These are phyloP conservation scores for Apamea anceps DNA, from an alignment of 2,888 invertebrate genomes.

Conservation along the genomic window DNA sequence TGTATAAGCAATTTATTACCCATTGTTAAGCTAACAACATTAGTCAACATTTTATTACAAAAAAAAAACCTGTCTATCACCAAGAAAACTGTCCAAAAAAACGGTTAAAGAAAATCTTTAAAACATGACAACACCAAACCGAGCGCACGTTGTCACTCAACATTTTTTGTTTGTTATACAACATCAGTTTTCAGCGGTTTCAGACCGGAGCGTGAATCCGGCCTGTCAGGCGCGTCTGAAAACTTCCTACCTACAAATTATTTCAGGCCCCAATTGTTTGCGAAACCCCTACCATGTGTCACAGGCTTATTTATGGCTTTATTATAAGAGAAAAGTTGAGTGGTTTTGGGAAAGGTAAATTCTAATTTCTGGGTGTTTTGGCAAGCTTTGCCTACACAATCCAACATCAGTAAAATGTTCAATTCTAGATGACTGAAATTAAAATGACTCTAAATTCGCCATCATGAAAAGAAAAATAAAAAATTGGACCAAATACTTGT, in stretches of 20 bases:
- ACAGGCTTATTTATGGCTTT: conserved; percentile 39
- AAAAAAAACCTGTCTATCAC: neutral
- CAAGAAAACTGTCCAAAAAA: neutral
- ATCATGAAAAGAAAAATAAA: neutral
- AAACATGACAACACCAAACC: conserved; percentile 11
- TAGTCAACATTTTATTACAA: neutral
- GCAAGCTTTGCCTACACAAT: neutral
- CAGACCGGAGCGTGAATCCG: conserved; percentile 53
- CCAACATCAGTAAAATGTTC: neutral
- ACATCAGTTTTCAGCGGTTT: conserved; percentile 59
- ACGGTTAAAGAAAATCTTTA: neutral
- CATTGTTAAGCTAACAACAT: neutral
- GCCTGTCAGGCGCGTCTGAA: conserved; percentile 72
- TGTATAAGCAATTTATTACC: neutral
- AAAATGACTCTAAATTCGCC: neutral
- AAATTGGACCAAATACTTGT: neutral
- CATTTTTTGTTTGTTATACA: conserved; percentile 44
- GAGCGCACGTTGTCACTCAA: conserved; percentile 30
- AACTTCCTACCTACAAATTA: conserved; percentile 74
- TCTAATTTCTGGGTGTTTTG: conserved; percentile 34
- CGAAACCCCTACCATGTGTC: conserved; percentile 55
- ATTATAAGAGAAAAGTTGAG: conserved; percentile 39
- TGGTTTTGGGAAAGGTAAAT: conserved; percentile 14
- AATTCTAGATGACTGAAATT: neutral
- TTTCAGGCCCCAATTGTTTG: conserved; percentile 67